Base-by-base conservation (phyloP, 2,113 vertebrate genomes). In the Cyrtonyx montezumae region DNA sequence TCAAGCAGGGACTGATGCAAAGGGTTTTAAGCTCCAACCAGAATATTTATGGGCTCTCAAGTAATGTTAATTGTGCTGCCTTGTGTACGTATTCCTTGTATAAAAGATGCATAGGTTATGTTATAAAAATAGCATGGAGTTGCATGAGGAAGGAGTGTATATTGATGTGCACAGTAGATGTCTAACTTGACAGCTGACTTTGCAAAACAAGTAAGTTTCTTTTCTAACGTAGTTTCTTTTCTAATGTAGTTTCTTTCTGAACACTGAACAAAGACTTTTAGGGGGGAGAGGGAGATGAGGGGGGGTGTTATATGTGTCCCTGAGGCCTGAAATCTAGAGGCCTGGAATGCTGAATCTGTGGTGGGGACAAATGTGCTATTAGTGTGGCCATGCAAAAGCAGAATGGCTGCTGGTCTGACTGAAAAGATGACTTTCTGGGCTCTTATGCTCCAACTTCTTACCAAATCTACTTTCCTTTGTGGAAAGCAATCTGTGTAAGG, bases 81-180 rank as follows among this genome's bases (percentile, higher is more conserved):
- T 83, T 89, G 49, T 83, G 79, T 85, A 82, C 63, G 67, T 87
- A 73, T 87, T 77, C 56, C 79, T 93, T 91, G 51, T 36, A 92
- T 94, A 87, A 92, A 95, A 80, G 71, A 87, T 92, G 89, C 79
- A 77, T 74, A 67, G 55, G 23, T 87, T 95, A 34, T 77, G 34
- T 70, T 84, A 88, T 56, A 85, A 89, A 95, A 93, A 80, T 67
- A 92, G 59, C 13, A 58, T 34, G 25, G 59, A 59, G 34, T 23
- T 91, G 37, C 37, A 63, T 67, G 81, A 89, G 53, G 36, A 40
- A 70, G 59, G 23, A 32, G 9, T 62, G 34, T 85, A 73, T 79
- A 42, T 59, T 67, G 70, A 48, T 8, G 18, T 43, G 36, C 46
- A 63, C 45, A 61, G 77, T 79, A 58, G 22, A 8, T 5, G 4